Conservation (phyloP, 2,113 vertebrate genomes). For the Poicephalus gulielmi region DNA sequence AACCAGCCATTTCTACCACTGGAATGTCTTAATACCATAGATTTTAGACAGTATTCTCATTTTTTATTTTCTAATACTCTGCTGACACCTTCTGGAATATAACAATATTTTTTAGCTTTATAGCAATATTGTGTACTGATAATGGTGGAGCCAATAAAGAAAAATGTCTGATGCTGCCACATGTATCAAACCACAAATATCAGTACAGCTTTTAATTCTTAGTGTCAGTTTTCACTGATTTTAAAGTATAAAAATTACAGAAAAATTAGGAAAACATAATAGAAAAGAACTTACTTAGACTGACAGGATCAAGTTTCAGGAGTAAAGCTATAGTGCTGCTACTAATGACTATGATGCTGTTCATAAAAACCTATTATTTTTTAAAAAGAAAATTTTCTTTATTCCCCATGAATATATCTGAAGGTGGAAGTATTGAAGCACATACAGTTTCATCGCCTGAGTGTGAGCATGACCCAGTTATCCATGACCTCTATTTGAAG, state of each 20-base stretch:
- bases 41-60: neutral
- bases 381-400: neutral
- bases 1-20: neutral
- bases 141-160: neutral
- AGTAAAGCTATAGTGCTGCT: neutral
- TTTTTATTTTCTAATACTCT: slow-evolving; percentile 61
- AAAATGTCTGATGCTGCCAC: neutral
- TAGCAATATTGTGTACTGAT: neutral
- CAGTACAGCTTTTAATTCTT: neutral
- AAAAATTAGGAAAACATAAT: neutral
- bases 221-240: neutral
- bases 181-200: neutral
- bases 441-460: neutral
- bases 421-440: neutral
- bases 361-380: neutral
- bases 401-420: neutral
- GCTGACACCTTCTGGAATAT: slow-evolving; percentile 71
- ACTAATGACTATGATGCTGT: neutral
- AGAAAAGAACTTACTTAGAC: neutral
- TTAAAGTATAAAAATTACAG: neutral
- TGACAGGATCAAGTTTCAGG: neutral
- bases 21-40: neutral
- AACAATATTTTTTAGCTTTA: neutral
- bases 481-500: neutral
- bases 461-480: neutral